Conservation (phyloP, 2,888 invertebrate genomes). For the Palloptera scutellata region DNA sequence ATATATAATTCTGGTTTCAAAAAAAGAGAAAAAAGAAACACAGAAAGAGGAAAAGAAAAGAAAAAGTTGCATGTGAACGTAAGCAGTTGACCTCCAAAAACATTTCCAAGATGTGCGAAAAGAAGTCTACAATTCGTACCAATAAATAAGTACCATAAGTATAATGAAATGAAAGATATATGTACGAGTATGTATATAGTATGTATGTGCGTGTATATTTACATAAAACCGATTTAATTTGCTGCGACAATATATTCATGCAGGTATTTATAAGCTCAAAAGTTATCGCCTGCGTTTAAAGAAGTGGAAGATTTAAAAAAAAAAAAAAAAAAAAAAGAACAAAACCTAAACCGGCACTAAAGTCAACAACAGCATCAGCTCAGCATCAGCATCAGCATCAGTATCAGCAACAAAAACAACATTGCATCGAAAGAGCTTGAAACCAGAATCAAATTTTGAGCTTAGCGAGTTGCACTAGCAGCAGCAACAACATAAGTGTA, state of each 20-base stretch:
- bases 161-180: background rate
- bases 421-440: background rate
- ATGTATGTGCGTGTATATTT: background rate
- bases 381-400: background rate
- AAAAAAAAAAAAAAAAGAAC: background rate
- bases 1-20: background rate
- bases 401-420: background rate
- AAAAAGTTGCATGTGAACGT: conserved; percentile 19
- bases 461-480: background rate
- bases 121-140: conserved; percentile 6
- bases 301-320: background rate
- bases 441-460: background rate
- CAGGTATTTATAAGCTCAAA: no score
- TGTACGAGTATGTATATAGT: background rate
- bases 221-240: background rate
- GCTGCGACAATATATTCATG: background rate
- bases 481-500: background rate
- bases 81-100: conserved; percentile 32
- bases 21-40: no score
- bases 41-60: background rate
- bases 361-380: background rate
- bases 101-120: conserved; percentile 7
- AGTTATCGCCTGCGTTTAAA: background rate
- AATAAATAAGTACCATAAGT: background rate
- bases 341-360: background rate